These are phyloP conservation scores for Myotis brandtii DNA, from an alignment of 2,113 vertebrate species.

Conservation along the genomic window DNA sequence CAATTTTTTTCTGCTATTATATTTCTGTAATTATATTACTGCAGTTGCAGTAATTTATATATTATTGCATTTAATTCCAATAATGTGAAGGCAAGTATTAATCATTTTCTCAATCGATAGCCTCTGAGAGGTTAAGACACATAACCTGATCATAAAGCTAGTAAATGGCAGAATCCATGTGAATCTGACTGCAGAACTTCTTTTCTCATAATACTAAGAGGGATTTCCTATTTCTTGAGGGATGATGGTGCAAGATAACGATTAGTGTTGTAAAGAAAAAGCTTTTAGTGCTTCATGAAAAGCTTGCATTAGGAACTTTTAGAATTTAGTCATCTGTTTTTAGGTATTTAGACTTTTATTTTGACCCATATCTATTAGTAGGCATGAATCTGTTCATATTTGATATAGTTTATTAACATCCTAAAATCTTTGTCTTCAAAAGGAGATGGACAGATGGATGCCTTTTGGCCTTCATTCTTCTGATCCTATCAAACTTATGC, in stretches of 20 bases:
- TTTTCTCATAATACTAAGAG: neutral
- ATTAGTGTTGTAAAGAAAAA: neutral
- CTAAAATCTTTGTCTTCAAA: neutral
- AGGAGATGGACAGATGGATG: neutral
- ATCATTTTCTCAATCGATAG: neutral
- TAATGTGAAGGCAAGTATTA: neutral
- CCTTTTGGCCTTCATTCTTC: neutral
- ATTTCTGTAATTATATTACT: neutral
- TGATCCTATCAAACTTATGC: neutral
- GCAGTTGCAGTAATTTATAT: neutral
- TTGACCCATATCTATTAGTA: neutral
- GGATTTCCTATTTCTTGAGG: neutral
- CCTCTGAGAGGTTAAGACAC: neutral
- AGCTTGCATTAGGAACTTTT: neutral
- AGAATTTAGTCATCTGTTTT: neutral
- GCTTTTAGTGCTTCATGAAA: neutral
- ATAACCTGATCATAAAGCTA: neutral
- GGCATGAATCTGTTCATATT: neutral
- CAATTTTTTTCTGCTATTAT: neutral
- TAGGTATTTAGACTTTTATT: conserved; percentile 1
- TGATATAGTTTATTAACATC: conserved; percentile 6
- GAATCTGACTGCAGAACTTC: neutral
- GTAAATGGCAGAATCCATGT: neutral
- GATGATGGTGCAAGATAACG: neutral
- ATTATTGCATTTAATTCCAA: neutral